A percentile compares a stretch with the other conserved stretches of the same genome.
phyloP scores from a whole-genome alignment of 1,140 invertebrate genomes.

The Drosophila obscura region DNA sequence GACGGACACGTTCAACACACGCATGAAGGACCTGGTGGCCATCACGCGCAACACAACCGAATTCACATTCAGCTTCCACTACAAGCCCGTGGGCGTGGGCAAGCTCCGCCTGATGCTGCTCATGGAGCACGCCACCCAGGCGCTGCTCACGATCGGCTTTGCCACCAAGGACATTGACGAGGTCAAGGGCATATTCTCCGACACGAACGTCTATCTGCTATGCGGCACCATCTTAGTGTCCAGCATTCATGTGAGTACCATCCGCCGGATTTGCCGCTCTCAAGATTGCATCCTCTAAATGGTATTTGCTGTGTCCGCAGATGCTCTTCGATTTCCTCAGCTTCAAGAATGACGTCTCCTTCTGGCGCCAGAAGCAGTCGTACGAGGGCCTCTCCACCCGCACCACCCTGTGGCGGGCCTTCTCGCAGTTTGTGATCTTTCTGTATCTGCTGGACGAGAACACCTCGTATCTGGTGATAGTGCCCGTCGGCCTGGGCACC shows the following conservation, averaged over 20 bases:
- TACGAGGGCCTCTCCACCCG: slow-evolving; percentile 95
- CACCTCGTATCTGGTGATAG: slow-evolving; percentile 94
- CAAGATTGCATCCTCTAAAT: not conserved
- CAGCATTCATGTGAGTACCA: slow-evolving; percentile 93
- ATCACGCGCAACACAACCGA: slow-evolving; percentile 86
- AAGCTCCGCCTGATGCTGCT: slow-evolving; percentile 91
- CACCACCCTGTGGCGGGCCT: slow-evolving; percentile 95
- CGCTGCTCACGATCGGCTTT: slow-evolving; percentile 92
- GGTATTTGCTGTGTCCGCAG: slow-evolving; percentile 85
- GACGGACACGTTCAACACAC: slow-evolving; percentile 92
- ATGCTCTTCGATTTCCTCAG: slow-evolving; percentile 97
- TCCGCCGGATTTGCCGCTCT: too few relatives aligned
- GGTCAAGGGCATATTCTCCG: slow-evolving; percentile 97
- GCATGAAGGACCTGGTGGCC: slow-evolving; percentile 89
- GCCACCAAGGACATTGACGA: slow-evolving; percentile 97
- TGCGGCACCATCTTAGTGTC: slow-evolving; percentile 96
- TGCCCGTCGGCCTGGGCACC: slow-evolving; percentile 93
- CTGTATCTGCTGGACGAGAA: slow-evolving; percentile 96
- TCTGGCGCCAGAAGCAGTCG: slow-evolving; percentile 93
- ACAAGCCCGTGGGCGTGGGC: slow-evolving; percentile 88
- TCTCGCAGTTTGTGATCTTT: slow-evolving; percentile 97
- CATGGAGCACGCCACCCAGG: slow-evolving; percentile 91
- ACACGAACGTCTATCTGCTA: slow-evolving; percentile 97
- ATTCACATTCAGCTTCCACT: slow-evolving; percentile 86
- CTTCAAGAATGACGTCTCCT: slow-evolving; percentile 98